Evolutionary conservation across 2,113 vertebrate genomes (phyloP), one percentile per base, ranked within the genome.

Genomic region (Ceyx margarethae): DNA sequence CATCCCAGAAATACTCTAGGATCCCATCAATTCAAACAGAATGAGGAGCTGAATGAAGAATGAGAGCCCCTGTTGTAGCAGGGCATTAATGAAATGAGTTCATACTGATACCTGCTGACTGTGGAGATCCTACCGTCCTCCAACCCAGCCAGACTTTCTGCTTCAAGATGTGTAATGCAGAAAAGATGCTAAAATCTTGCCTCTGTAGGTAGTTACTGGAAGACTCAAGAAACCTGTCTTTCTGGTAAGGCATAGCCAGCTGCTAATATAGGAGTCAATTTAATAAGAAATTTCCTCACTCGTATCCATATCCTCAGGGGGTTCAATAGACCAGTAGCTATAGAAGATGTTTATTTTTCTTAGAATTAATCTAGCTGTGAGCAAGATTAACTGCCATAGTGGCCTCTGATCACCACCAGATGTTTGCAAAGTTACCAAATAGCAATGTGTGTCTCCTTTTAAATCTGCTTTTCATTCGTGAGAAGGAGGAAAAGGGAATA

Each of bases 361-460:
- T 89, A 93, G 46, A 60, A 31, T 46, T 78, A 91, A 90, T 92
- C 73, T 85, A 91, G 20, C 64, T 40, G 8, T 71, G 82, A 94
- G 12, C 8, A 37, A 54, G 25, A 67, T 87, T 85, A 79, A 66
- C 21, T 61, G 61, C 57, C 13, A 31, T 40, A 66, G 61, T 89
- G 29, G 43, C 66, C 53, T 85, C 83, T 91, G 81, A 94, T 97
- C 87, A 91, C n/a, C 62, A 46, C 17, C 94, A 97, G 92, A 93
- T 96, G 89, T 95, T 95, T 96, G 95, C 91, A 77, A 28, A 21
- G 53, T 65, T 61, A 80, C 78, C 94, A 96, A 77, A 82, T 71
- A 93, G 67, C 83, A 80, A 51, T 37, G 26, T 28, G 7, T 3
- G 13, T 80, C 62, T 51, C 15, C 54, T 91, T 94, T 95, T 79